Evolutionary conservation across 2,888 invertebrate genomes (phyloP), one percentile per base, ranked within the genome.

Genomic region (Drosophila limbata): DNA sequence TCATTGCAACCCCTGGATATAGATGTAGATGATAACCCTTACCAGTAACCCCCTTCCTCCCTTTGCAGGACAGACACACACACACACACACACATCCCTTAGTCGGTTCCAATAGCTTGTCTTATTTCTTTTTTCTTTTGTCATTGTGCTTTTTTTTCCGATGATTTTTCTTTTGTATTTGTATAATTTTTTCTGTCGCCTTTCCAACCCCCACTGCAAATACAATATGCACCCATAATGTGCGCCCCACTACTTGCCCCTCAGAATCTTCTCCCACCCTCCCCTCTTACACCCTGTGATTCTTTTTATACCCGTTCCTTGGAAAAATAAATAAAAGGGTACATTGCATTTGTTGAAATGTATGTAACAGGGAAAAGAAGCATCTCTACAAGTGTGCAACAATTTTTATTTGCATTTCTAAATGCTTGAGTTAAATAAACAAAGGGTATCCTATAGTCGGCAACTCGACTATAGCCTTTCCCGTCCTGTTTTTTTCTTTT

Each of bases 141-240:
- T 84, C 88, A 89, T 89, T 89, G 88, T 84, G 89, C 85, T 72
- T 84, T 42, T 42, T 81, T 83, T 79, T 78, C 68, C 56, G 70
- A 66, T 61, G 83, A 80, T 86, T 81, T 87, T 89, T 69, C 83
- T 84, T 84, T 84, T 84, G 85, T 84, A 76, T 89, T 81, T 89
- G 79, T 84, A 84, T 87, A 87, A 87, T 84, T 84, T 84, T 87
- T 84, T 84, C 85, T 84, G 85, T 86, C 89, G 83, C 89, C 87
- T 69, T 33, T 71, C 60, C 74, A 81, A 48, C 79, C 79, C 76
- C 63, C 56, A n/a, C 78, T 35, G 73, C 50, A 52, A 64, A 47
- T 33, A 42, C 42, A 48, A 33, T 47, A 68, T 61, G 64, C 77
- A 53, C 69, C 81, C 64, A 65, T 47, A 31, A 6, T 21, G 44